Conservation (phyloP, 92 coral and sea anemone species). For the Plumapathes pennacea region DNA sequence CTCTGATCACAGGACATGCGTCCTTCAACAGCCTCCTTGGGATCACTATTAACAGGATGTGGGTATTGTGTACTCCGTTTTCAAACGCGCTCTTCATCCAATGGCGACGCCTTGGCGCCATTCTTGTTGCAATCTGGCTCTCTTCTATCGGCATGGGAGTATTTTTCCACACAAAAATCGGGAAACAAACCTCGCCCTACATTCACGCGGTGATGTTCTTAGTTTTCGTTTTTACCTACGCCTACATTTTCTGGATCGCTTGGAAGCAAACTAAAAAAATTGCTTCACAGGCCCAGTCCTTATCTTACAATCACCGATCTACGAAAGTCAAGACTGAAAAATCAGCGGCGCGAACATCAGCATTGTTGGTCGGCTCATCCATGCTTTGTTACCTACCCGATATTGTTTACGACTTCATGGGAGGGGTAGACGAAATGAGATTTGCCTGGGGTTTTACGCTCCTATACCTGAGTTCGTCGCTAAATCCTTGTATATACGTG, state of each 20-base stretch:
- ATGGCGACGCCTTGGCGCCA: constrained; percentile 20
- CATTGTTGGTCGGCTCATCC: constrained; percentile 30
- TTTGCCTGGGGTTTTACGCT: constrained; percentile 30
- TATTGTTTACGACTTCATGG: constrained; percentile 35
- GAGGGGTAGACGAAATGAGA: constrained; percentile 21
- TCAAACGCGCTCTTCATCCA: constrained; percentile 35
- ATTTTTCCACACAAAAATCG: constrained; percentile 20
- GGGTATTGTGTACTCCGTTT: constrained; percentile 40
- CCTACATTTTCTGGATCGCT: constrained; percentile 47
- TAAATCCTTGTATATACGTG: constrained; percentile 61
- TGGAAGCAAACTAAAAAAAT: constrained; percentile 45
- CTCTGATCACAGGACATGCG: constrained; percentile 37
- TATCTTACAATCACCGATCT: constrained; percentile 33
- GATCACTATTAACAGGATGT: constrained; percentile 48
- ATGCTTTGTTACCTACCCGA: constrained; percentile 46
- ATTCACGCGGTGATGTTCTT: constrained; percentile 29
- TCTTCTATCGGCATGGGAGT: constrained; percentile 23
- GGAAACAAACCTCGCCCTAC: constrained; percentile 9
- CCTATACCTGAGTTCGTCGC: constrained; percentile 35
- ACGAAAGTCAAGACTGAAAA: constrained; percentile 25
- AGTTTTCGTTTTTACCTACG: constrained; percentile 28
- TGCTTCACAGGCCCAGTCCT: constrained; percentile 34
- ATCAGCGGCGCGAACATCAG: constrained; percentile 45
- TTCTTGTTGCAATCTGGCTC: constrained; percentile 38
- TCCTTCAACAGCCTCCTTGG: constrained; percentile 45